Percentiles rank a stretch among this genome's conserved stretches.
Evolutionary conservation across 2,888 invertebrate genomes (phyloP).

Genomic region (Latrodectus hesperus): DNA sequence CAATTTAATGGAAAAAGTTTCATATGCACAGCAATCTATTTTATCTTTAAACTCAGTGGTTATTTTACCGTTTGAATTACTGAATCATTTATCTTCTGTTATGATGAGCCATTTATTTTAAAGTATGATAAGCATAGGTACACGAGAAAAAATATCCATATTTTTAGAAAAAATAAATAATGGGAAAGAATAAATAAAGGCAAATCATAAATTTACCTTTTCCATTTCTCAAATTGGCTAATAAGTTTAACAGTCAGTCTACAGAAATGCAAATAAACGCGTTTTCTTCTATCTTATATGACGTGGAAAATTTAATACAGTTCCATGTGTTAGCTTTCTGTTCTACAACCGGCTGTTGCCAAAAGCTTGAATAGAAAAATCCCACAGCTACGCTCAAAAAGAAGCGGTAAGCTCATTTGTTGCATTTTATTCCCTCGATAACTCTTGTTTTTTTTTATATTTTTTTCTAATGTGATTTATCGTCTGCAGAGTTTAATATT

Average conservation of each 20-base stretch:
- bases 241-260: background rate
- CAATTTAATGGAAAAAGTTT: no score
- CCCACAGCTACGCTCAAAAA: background rate
- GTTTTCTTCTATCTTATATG: background rate
- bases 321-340: background rate
- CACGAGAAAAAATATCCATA: no score
- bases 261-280: background rate
- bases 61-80: no score
- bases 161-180: no score
- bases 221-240: background rate
- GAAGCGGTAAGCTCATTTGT: constrained; percentile 32
- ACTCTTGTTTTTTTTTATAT: constrained; percentile 18
- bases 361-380: constrained; percentile 15
- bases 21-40: no score
- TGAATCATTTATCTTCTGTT: no score
- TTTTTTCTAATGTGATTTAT: constrained; percentile 41
- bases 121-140: no score
- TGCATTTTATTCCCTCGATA: constrained; percentile 53
- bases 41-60: no score
- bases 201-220: background rate
- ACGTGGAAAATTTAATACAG: background rate
- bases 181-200: no score
- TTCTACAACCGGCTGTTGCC: constrained; percentile 37
- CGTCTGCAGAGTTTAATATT: constrained; percentile 54
- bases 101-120: no score